A percentile compares a stretch with the other conserved stretches of the same genome.
Conservation (phyloP, 2,888 invertebrate species). For the Craniophora ligustri region DNA sequence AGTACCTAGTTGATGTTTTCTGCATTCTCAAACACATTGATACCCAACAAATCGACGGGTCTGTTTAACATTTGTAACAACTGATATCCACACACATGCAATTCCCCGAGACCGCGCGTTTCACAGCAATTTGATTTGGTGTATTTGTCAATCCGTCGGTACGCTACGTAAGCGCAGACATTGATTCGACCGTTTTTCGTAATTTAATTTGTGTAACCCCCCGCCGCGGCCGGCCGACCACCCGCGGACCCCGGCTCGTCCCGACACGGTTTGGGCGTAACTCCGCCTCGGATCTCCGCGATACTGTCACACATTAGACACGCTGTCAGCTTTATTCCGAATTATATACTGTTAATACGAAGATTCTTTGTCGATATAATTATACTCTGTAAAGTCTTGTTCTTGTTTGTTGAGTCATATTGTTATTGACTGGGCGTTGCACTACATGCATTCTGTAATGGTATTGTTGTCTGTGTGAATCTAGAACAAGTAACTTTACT, state of each 20-base stretch:
- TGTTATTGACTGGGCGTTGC: conserved; percentile 32
- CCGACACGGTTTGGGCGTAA: conserved; percentile 74
- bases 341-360: conserved; percentile 53
- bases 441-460: conserved; percentile 31
- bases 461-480: conserved; percentile 45
- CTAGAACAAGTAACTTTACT: conserved; percentile 40
- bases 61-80: conserved; percentile 35
- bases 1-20: too few species aligned
- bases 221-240: conserved; percentile 56
- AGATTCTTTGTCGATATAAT: conserved; percentile 37
- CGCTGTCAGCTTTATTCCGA: conserved; percentile 58
- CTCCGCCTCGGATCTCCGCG: conserved; percentile 57
- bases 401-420: conserved; percentile 39
- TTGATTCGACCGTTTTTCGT: conserved; percentile 70
- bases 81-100: conserved; percentile 27
- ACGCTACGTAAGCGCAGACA: conserved; percentile 61
- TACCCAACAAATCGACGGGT: neutral
- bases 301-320: conserved; percentile 69
- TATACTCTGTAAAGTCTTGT: conserved; percentile 29
- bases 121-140: conserved; percentile 53
- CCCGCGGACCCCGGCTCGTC: conserved; percentile 56
- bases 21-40: neutral
- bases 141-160: conserved; percentile 50
- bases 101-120: conserved; percentile 46
- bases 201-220: conserved; percentile 70